Evolutionary conservation across 2,888 invertebrate genomes (phyloP), one percentile per base, ranked within the genome.

Genomic region (Galeopsomyia nigrocyanea): DNA sequence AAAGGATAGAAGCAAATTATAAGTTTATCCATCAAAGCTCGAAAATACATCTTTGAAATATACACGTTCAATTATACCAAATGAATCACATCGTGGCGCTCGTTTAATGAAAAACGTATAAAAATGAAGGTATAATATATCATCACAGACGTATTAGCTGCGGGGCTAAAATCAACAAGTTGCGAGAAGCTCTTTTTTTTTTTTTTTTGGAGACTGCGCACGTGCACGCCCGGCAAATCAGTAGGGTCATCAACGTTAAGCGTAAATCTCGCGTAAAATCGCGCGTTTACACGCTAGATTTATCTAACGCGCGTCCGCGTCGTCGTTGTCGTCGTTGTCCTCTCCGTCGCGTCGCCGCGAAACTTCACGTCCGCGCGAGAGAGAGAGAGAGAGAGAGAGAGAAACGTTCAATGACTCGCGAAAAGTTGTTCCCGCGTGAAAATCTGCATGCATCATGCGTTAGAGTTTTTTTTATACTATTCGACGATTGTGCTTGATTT

Each of bases 251-350:
- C 66, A 74, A 70, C 58, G 57, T 60, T 63, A 63, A 39, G 50
- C 70, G 63, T 62, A 70, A 74, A 74, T 74, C 69, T 67, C 63
- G 31, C 67, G 63, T 63, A 70, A 70, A 73, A 70, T 73, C 67
- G 74, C 31, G 60, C 64, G 26, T 64, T 71, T 71, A 68, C 64
- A 60, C 74, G 64, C 70, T 65, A 68, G 68, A 74, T 74, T 74
- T 71, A 71, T 74, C 61, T 67, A 64, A 64, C 49, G 47, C 49
- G 50, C 16, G 19, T 22, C 56, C 22, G 50, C 51, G 58, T 60
- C 58, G 39, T 13, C 19, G 50, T 46, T n/a, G n/a, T n/a, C n/a
- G n/a, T n/a, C n/a, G n/a, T n/a, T n/a, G n/a, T n/a, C n/a, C n/a
- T n/a, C n/a, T n/a, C n/a, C n/a, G n/a, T n/a, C n/a, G n/a, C 10